Base-by-base conservation (phyloP, 2,113 vertebrate species). In the Thomomys bottae region DNA sequence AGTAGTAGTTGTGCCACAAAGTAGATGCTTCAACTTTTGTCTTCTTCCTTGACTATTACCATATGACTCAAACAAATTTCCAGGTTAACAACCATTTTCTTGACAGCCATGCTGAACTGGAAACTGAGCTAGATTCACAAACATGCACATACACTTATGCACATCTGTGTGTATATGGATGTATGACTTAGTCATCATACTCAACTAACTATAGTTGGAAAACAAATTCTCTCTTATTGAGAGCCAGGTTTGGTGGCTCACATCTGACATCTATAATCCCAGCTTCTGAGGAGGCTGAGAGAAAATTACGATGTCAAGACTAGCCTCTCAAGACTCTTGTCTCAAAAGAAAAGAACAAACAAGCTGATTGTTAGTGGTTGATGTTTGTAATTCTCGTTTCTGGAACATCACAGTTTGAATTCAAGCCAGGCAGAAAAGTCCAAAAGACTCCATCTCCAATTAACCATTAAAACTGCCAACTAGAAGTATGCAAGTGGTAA, bases 91-190 rank as follows among this genome's bases (percentile, higher is more conserved):
- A 54, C 45, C 12, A 79, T 15, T 49, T 73, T 85, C 34, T n/a
- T 91, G 45, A 67, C 6, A 86, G 15, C 14, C 28, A 90, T 5
- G 8, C 40, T 84, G 30, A 59, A 34, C 81, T 79, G 85, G 84
- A 92, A 86, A 92, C 54, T 91, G 36, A 82, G 26, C 14, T 40
- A 85, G 12, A 6, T 73, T 88, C 26, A 88, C 38, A 4, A n/a
- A 63, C 54, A 71, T 38, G 68, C 32, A 76, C 21, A n/a, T 18
- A 34, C 3, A 34, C 14, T 5, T 68, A 20, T 68, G 12, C 18
- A 18, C n/a, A n/a, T 68, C 6, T 68, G 4, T n/a, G 14, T 20
- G 1, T n/a, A 9, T 40, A 12, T 8, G 32, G 5, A 2, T 61
- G 12, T 9, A 11, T 8, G 38, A 77, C 17, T 36, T 80, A 82